Evolutionary conservation across 1,140 invertebrate genomes (phyloP), one percentile per base, ranked within the genome.

Genomic region (Sipha flava): DNA sequence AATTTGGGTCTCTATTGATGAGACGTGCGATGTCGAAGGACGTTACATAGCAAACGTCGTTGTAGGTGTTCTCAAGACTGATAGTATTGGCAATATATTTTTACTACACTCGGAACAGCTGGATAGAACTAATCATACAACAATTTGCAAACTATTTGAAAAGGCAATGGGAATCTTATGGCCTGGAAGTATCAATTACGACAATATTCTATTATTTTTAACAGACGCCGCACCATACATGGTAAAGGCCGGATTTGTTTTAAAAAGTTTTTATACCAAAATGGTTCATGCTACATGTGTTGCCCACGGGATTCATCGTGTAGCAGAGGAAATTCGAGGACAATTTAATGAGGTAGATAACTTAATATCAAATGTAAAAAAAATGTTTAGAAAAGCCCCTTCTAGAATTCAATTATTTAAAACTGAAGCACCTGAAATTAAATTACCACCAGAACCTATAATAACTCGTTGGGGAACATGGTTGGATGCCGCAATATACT

Each of bases 1-100:
- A 45, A 45, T 73, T 43, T 73, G 70, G 70, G 70, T 73, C 12
- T 73, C 70, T 73, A 73, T 73, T 73, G 43, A 49, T 49, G 70
- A 73, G 45, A 73, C 16, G 7, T 16, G 23, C 1, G 70, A 73
- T 73, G 70, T 40, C 37, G 43, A 73, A 43, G 43, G 70, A 47
- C 54, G 43, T 7, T 68, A 7, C 31, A 68, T 68, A 21, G 64
- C 64, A 9, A 68, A 68, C n/a, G 70, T 73, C 23, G 40, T 45
- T 43, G 70, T 73, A n/a, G 70, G 70, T 0, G 40, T 43, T 29
- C 40, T 73, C 9, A 73, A 47, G 18, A 31, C 34, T 23, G 23
- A n/a, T n/a, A 43, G 43, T 23, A 10, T 1, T 29, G n/a, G 70
- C 18, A 34, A 40, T 49, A 37, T 31, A 43, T 49, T 49, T 43